These are phyloP conservation scores for Dasypus novemcinctus DNA, from an alignment of 2,113 vertebrate species.

Conservation along the genomic window DNA sequence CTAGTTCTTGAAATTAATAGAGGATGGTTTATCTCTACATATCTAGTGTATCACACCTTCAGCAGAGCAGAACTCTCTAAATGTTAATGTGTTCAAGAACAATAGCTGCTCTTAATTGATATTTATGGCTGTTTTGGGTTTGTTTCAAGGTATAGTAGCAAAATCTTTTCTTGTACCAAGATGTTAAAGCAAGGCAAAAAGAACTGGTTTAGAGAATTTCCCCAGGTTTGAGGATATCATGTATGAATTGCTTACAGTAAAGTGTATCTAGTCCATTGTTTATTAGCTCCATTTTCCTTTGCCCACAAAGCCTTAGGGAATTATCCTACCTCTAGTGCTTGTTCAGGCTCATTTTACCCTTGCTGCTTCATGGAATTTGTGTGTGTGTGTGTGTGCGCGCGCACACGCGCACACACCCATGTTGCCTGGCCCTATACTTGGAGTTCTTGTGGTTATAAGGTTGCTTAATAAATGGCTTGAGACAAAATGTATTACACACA, in stretches of 20 bases:
- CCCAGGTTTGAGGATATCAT: background rate
- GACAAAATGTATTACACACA: background rate
- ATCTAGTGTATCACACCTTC: background rate
- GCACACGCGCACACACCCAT: too few relatives aligned
- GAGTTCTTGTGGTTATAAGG: background rate
- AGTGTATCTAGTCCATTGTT: background rate
- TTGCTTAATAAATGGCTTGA: slow-evolving; percentile 22
- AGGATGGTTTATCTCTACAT: background rate
- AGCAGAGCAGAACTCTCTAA: background rate
- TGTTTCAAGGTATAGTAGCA: background rate
- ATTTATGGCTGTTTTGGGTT: background rate
- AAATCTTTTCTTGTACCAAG: background rate
- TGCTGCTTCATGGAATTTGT: background rate
- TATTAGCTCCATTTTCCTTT: background rate
- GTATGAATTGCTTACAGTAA: background rate
- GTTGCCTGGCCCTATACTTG: background rate
- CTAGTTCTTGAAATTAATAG: background rate
- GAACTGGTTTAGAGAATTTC: background rate
- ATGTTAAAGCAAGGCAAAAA: background rate
- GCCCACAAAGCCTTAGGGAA: background rate
- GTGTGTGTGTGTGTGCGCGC: too few relatives aligned
- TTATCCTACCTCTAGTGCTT: background rate
- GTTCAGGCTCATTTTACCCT: background rate
- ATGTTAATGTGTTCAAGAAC: background rate
- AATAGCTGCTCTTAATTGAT: background rate